Base-by-base conservation (phyloP, 2,113 vertebrate genomes). In the Tenrec ecaudatus region DNA sequence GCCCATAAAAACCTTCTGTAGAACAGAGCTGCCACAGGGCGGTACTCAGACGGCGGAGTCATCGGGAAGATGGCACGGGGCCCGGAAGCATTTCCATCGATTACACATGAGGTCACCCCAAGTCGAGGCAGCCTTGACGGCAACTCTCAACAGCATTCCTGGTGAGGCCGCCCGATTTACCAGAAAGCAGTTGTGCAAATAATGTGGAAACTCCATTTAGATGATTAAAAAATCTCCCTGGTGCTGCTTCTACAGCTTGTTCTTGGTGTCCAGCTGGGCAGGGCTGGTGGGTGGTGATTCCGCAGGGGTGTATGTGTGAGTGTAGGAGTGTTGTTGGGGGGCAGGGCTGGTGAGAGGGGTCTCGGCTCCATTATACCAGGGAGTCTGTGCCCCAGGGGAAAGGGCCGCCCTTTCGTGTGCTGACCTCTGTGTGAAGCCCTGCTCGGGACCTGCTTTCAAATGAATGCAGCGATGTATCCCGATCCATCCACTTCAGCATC, bases 361-460 rank as follows among this genome's bases (percentile, higher is more conserved):
- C 81, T 23, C 23, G 38, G 31, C 43, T 3, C 2, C 8, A 29
- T 62, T 58, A 31, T 62, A 53, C 58, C 66, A n/a, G 68, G 76
- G 76, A 33, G 60, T 40, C 47, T 33, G 36, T 3, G 38, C 60
- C 78, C 33, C 0, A 16, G 19, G 20, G 17, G 3, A 10, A 16
- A 20, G 60, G 80, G 86, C 82, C 27, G 12, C 14, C 14, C 22
- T 64, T 80, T 47, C 69, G 6, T 0, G 3, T 5, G 57, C 58
- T 62, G 69, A 86, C 81, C 85, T 82, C 77, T 84, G 66, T 58
- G 11, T 66, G 82, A 3, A 73, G 64, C 78, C 84, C 76, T 31
- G 29, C 16, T 58, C 43, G 90, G 80, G 88, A 71, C 17, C 92
- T 82, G 60, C 86, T 80, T 33, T 78, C 31, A 75, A 78, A 79